Base-by-base conservation (phyloP, 2,888 invertebrate species). In the Cryptops parisi region DNA sequence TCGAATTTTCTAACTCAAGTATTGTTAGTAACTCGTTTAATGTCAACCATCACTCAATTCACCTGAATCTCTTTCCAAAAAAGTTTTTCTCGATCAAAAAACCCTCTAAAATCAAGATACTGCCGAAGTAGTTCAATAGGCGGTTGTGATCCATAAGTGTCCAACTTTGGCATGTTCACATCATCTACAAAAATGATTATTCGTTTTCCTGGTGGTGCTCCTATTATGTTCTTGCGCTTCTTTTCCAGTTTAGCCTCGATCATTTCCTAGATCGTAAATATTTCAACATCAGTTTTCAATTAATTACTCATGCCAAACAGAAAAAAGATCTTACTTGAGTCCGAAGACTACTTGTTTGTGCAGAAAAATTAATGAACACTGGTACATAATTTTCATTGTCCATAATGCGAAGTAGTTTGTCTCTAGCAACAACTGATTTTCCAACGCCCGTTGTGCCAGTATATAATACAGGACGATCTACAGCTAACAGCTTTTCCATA, bases 391-490 rank as follows among this genome's bases (percentile, higher is more conserved):
- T 67, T 0, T 77, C 78, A 39, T 65, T 62, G 1, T 76, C 72
- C 4, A 76, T 68, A 62, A 90, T 75, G 44, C 73, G 76, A 52
- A 78, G 79, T 44, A 91, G 70, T 1, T 81, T 78, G 48, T 79
- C 78, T 62, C 84, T 79, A 0, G 86, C 87, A 53, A 90, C 78
- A 2, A 86, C 82, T 1, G 90, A 86, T 74, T 91, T 91, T 17
- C 90, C 91, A 38, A 89, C 88, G 56, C 91, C 86, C 47, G 89
- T 89, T 45, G 78, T 79, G n/a, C 91, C 91, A n/a, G 88, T 88
- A 59, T 84, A 81, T 69, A 93, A 77, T 6, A 90, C 86, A 0
- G 90, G 83, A 61, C 81, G 80, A 27, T 80, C 77, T 2, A 78
- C 76, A 6, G 77, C 70, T 17, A 90, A 73, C 12, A 91, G 71